phyloP scores from a whole-genome alignment of 2,888 invertebrate genomes.

The Drosophila infuscata region DNA sequence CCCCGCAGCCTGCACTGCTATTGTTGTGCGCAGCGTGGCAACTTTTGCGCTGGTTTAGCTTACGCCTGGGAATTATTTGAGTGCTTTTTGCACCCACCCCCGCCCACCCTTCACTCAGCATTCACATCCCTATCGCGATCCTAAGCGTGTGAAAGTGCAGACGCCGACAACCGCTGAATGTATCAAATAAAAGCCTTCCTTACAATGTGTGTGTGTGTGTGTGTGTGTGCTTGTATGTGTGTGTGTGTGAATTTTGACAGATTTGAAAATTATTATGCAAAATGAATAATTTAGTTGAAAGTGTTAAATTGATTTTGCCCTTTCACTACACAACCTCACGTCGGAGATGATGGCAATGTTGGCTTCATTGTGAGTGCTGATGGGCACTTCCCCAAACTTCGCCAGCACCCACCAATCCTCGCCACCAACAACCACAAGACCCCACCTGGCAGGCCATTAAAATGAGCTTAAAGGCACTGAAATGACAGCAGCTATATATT shows the following conservation, averaged over 20 bases:
- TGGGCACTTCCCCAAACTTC: constrained; percentile 49
- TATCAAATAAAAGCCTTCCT: constrained; percentile 61
- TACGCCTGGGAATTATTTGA: constrained; percentile 80
- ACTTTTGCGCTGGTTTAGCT: constrained; percentile 79
- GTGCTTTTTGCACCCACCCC: constrained; percentile 67
- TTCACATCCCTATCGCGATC: constrained; percentile 39
- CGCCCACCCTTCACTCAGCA: not conserved
- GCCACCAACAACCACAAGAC: constrained; percentile 1
- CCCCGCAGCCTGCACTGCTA: constrained; percentile 40
- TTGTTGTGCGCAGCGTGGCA: constrained; percentile 73
- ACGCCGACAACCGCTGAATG: constrained; percentile 69
- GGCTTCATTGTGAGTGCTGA: constrained; percentile 48
- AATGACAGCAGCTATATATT: constrained; percentile 47
- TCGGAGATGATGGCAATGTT: constrained; percentile 61
- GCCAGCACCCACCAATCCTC: not conserved
- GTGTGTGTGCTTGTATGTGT: constrained; percentile 24
- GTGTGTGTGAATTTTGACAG: constrained; percentile 77
- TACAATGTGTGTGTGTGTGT: constrained; percentile 33
- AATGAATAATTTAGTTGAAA: constrained; percentile 83
- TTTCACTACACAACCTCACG: constrained; percentile 55
- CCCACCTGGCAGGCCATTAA: constrained; percentile 58
- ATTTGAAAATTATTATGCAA: constrained; percentile 83
- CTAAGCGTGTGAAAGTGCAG: constrained; percentile 79
- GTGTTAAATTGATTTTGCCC: constrained; percentile 83
- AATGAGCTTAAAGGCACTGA: constrained; percentile 45